phyloP scores from a whole-genome alignment of 1,140 invertebrate genomes.

The Drosophila bifasciata region DNA sequence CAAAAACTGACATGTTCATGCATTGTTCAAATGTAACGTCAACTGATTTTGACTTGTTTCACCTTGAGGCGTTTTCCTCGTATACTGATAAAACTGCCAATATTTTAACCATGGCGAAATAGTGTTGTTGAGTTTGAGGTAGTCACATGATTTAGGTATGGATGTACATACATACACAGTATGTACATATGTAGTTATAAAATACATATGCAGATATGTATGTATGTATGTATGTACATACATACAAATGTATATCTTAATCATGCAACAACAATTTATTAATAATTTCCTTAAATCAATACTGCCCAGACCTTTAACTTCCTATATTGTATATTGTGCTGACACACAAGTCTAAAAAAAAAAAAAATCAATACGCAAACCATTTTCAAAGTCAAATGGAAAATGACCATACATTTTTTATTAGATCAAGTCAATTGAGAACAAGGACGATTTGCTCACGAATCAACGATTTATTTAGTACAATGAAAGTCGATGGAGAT shows the following conservation, averaged over 20 bases:
- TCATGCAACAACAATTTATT: no score
- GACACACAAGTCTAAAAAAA: background rate
- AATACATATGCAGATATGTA: no score
- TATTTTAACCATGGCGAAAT: constrained; percentile 8
- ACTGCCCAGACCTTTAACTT: background rate
- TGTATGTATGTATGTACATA: no score
- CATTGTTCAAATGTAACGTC: constrained; percentile 37
- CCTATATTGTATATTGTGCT: no score
- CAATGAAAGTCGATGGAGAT: constrained; percentile 10
- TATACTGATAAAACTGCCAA: constrained; percentile 24
- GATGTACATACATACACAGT: no score
- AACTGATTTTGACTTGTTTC: constrained; percentile 17
- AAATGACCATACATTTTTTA: constrained; percentile 37
- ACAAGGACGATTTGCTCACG: constrained; percentile 42
- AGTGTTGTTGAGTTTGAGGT: background rate
- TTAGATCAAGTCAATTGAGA: constrained; percentile 45
- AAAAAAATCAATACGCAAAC: constrained; percentile 40
- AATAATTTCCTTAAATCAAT: no score
- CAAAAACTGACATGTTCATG: constrained; percentile 14
- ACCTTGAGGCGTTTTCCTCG: constrained; percentile 1
- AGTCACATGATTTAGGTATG: background rate
- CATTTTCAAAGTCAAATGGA: constrained; percentile 42
- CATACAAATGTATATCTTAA: no score
- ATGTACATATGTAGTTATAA: no score
- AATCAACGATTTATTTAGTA: constrained; percentile 15